Conservation (phyloP, 2,888 invertebrate species). For the Diarsia rubi region DNA sequence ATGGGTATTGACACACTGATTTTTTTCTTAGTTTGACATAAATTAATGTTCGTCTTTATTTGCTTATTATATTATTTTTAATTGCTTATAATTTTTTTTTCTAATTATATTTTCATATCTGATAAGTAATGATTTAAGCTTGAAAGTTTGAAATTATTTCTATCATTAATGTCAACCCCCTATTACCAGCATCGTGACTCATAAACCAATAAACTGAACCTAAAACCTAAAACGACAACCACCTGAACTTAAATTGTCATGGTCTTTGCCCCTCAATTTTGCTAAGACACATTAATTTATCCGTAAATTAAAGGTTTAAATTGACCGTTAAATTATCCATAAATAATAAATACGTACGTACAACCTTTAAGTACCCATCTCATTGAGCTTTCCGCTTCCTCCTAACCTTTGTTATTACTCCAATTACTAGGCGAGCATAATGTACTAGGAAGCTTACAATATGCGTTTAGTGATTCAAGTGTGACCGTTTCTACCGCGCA, state of each 20-base stretch:
- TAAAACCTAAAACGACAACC: not conserved
- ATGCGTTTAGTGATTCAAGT: slow-evolving; percentile 72
- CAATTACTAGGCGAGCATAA: slow-evolving; percentile 66
- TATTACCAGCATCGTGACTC: slow-evolving; percentile 28
- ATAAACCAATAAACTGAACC: slow-evolving; percentile 21
- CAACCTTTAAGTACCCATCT: slow-evolving; percentile 50
- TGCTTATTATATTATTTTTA: no score
- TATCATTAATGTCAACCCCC: slow-evolving; percentile 2
- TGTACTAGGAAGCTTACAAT: slow-evolving; percentile 65
- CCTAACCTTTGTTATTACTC: slow-evolving; percentile 61
- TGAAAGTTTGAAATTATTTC: not conserved
- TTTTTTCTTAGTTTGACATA: no score
- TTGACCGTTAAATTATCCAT: slow-evolving; percentile 34
- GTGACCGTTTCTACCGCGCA: slow-evolving; percentile 65
- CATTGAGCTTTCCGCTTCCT: slow-evolving; percentile 62
- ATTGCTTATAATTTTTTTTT: not conserved
- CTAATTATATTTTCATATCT: not conserved
- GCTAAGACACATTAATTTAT: slow-evolving; percentile 49
- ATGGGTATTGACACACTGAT: not conserved
- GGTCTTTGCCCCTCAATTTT: slow-evolving; percentile 39
- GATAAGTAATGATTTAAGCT: not conserved
- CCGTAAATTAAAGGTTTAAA: slow-evolving; percentile 34
- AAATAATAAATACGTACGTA: slow-evolving; percentile 42
- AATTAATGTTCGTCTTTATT: no score
- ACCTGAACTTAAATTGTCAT: slow-evolving; percentile 15